Conservation (phyloP, 2,797 vertebrate species). For the Arnoldichthys spilopterus region DNA sequence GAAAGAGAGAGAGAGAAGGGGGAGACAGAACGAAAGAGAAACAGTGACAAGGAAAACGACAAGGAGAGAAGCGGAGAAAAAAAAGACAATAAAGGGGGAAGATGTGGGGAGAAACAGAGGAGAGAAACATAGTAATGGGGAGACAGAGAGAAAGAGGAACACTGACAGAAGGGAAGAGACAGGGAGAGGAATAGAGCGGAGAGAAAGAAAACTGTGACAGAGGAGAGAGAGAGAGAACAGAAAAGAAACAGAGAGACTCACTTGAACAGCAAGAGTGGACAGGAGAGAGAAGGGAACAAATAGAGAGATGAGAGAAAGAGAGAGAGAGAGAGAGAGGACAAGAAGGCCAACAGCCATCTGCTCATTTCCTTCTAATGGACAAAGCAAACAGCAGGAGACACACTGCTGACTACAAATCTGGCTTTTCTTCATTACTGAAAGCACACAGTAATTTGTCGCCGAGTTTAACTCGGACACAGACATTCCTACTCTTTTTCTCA, state of each 20-base stretch:
- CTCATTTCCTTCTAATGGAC: slow-evolving; percentile 86
- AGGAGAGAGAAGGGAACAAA: neutral
- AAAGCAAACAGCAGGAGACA: slow-evolving; percentile 87
- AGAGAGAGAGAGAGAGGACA: slow-evolving; percentile 58
- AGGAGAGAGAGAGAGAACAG: neutral
- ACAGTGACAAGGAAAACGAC: neutral
- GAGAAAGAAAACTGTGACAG: neutral
- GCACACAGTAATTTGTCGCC: slow-evolving; percentile 53
- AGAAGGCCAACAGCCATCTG: slow-evolving; percentile 85
- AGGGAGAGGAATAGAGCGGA: slow-evolving; percentile 8
- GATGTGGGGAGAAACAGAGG: neutral
- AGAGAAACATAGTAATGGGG: neutral
- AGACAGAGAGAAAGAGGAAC: neutral
- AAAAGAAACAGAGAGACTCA: neutral
- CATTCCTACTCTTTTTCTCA: slow-evolving; percentile 39
- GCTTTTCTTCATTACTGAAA: slow-evolving; percentile 62
- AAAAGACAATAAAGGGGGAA: too few relatives aligned
- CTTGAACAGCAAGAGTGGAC: neutral
- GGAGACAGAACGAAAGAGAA: slow-evolving; percentile 11
- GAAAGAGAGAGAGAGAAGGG: neutral
- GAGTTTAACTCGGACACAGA: slow-evolving; percentile 49
- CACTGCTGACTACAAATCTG: slow-evolving; percentile 81
- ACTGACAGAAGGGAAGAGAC: neutral
- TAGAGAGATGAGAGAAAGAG: neutral
- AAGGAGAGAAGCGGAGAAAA: neutral